phyloP scores from a whole-genome alignment of 1,140 invertebrate species.

The Helicoverpa zea region DNA sequence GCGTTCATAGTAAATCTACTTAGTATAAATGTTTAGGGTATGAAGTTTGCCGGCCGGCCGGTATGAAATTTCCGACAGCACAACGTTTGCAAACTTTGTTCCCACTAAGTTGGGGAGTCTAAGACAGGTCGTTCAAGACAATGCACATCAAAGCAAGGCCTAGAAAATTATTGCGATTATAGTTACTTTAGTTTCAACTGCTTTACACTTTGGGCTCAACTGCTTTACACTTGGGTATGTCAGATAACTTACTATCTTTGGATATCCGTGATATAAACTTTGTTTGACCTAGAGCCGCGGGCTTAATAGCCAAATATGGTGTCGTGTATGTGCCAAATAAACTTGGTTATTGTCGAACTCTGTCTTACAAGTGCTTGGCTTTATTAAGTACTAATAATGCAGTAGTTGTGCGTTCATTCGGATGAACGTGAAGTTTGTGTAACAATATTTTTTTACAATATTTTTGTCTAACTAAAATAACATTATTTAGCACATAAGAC shows the following conservation, averaged over 20 bases:
- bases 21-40: conserved; percentile 55
- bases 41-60: conserved; percentile 56
- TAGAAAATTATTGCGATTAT: conserved; percentile 26
- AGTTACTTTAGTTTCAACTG: background rate
- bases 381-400: too few species aligned
- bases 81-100: conserved; percentile 63
- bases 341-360: too few species aligned
- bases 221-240: too few species aligned
- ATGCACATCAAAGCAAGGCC: conserved; percentile 52
- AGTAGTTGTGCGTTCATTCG: too few species aligned
- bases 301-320: background rate
- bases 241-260: background rate
- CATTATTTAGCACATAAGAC: too few species aligned
- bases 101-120: conserved; percentile 52
- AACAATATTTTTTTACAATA: too few species aligned
- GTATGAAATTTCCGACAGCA: conserved; percentile 67
- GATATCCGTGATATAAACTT: background rate
- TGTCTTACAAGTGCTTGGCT: too few species aligned
- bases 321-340: background rate
- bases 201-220: too few species aligned
- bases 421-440: too few species aligned
- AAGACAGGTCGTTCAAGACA: conserved; percentile 54
- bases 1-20: conserved; percentile 54
- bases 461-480: too few species aligned
- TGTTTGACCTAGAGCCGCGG: background rate